phyloP scores from a whole-genome alignment of 2,113 vertebrate species.

The Glaucidium brasilianum region DNA sequence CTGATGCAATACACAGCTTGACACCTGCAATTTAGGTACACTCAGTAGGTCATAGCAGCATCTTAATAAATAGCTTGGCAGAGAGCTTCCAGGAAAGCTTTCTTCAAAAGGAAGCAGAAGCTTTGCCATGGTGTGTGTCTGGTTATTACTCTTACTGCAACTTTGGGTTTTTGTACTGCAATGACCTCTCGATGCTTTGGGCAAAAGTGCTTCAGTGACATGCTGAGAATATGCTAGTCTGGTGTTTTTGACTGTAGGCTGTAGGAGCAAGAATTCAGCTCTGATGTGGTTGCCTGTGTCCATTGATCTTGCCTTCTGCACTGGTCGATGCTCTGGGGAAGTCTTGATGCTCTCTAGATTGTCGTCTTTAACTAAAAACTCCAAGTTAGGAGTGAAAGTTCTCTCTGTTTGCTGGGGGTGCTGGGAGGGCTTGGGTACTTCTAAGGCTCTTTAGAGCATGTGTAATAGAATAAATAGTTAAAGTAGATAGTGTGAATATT shows the following conservation, averaged over 20 bases:
- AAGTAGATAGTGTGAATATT: neutral
- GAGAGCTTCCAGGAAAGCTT: neutral
- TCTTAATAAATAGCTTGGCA: slow-evolving; percentile 7
- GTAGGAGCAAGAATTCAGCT: neutral
- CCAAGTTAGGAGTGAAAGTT: neutral
- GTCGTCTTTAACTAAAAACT: neutral
- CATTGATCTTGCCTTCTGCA: neutral
- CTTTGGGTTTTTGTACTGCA: neutral
- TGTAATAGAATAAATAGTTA: neutral
- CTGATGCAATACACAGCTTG: neutral
- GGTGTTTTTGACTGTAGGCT: neutral
- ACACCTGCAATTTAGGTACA: slow-evolving; percentile 32
- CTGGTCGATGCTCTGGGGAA: neutral
- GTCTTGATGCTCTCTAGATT: neutral
- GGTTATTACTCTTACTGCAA: neutral
- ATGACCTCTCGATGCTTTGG: neutral
- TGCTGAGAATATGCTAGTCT: neutral
- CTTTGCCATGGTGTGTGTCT: neutral
- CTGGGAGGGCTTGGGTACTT: neutral
- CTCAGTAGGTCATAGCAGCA: neutral
- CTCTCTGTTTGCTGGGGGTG: neutral
- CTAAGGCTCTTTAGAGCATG: neutral
- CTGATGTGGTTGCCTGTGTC: neutral
- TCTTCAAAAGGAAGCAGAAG: neutral
- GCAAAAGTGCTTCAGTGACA: neutral